Conservation (phyloP, 2,888 invertebrate genomes). For the Melanophora roralis region DNA sequence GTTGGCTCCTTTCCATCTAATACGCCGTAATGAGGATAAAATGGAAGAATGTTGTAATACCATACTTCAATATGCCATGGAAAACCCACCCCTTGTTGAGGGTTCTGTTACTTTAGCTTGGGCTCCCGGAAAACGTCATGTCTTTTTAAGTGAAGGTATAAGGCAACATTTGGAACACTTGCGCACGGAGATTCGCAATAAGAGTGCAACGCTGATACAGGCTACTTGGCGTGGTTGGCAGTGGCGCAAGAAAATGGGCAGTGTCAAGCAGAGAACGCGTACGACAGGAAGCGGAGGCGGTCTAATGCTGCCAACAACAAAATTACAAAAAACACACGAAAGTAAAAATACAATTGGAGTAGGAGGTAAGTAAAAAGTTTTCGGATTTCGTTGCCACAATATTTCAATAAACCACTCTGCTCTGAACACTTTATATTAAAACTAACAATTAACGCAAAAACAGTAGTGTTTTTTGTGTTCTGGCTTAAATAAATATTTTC, state of each 20-base stretch:
- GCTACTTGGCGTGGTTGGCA: slow-evolving; percentile 90
- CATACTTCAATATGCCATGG: slow-evolving; percentile 85
- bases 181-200: slow-evolving; percentile 85
- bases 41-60: slow-evolving; percentile 86
- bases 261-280: slow-evolving; percentile 70
- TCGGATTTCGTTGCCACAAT: too few species aligned
- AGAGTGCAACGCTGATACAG: slow-evolving; percentile 90
- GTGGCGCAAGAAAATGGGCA: slow-evolving; percentile 83
- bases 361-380: slow-evolving; percentile 65
- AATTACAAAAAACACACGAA: slow-evolving; percentile 66
- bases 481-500: too few species aligned
- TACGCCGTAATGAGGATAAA: slow-evolving; percentile 83
- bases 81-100: slow-evolving; percentile 79
- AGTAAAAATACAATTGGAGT: slow-evolving; percentile 67
- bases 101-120: slow-evolving; percentile 86
- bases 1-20: slow-evolving; percentile 86
- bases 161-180: slow-evolving; percentile 92
- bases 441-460: too few species aligned
- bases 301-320: slow-evolving; percentile 65
- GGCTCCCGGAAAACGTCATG: slow-evolving; percentile 94
- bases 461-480: too few species aligned
- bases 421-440: too few species aligned
- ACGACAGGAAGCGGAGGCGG: slow-evolving; percentile 49
- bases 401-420: too few species aligned
- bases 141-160: slow-evolving; percentile 95